A percentile compares a stretch with the other conserved stretches of the same genome.
Conservation (phyloP, 2,888 invertebrate species). For the Plusia festucae region DNA sequence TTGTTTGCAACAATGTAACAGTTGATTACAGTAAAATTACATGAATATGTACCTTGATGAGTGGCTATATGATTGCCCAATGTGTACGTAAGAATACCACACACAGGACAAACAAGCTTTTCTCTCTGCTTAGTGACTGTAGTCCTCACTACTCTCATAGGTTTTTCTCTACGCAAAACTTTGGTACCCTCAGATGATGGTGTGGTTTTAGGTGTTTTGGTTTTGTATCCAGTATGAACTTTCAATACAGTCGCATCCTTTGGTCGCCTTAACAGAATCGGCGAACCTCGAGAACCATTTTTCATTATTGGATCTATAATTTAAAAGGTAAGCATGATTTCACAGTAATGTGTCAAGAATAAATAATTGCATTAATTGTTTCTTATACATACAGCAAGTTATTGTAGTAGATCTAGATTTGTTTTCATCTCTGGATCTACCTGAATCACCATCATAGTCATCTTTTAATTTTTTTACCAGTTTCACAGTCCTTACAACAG, state of each 20-base stretch:
- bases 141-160: constrained; percentile 71
- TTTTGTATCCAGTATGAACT: constrained; percentile 74
- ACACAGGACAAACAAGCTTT: constrained; percentile 86
- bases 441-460: constrained; percentile 59
- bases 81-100: constrained; percentile 85
- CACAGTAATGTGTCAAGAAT: background rate
- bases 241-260: constrained; percentile 84
- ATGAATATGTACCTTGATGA: constrained; percentile 80
- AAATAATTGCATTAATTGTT: background rate
- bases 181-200: constrained; percentile 56
- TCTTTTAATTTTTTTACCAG: constrained; percentile 75
- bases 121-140: constrained; percentile 77
- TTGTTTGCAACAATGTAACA: background rate
- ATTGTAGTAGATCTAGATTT: constrained; percentile 80
- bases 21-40: background rate
- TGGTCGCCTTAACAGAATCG: constrained; percentile 82
- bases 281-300: constrained; percentile 82
- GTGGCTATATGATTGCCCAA: constrained; percentile 85
- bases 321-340: background rate
- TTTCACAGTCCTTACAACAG: constrained; percentile 79
- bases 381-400: constrained; percentile 81
- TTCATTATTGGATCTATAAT: constrained; percentile 82
- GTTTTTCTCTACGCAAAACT: constrained; percentile 67
- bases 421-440: constrained; percentile 61
- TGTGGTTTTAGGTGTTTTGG: constrained; percentile 55